Evolutionary conservation across 2,797 vertebrate species (phyloP), one percentile per base, ranked within the genome.

Genomic region (Pipistrellus kuhlii): DNA sequence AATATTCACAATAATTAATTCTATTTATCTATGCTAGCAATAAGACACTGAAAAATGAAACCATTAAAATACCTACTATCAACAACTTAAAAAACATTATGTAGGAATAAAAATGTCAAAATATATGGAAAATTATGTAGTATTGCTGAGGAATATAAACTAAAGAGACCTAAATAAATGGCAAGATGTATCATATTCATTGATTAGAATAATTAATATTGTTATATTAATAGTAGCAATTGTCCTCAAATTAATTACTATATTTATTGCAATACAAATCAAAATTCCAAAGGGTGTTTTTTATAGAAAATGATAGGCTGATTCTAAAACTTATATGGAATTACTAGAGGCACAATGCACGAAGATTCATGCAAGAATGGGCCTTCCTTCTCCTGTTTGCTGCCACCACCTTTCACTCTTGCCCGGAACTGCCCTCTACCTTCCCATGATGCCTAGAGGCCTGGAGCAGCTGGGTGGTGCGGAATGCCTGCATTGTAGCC

Each of bases 151-250:
- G 27, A 78, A 80, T 59, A 30, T 62, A 62, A 57, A 81, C 27
- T 64, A 84, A 44, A 85, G 48, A 66, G 25, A 32, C 14, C 12
- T 85, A 53, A 46, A 27, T 76, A 41, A 38, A 44, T 11, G 15
- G 4, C 9, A 57, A 82, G 20, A 13, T 18, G 21, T 4, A 18
- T 9, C 51, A 5, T 62, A 41, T 20, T 11, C 25, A 27, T 13
- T 25, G 6, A 48, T 11, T 32, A 4, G 35, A 69, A 77, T 13
- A n/a, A 9, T n/a, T 9, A 7, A 32, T 68, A 23, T 3, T 59
- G 8, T 20, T 62, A 27, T 0, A 2, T 3, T 13, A 46, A 27
- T 0, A 2, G 4, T 13, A 46, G 3, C 18, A 35, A 30, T 11
- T 51, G 12, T 51, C 41, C 69, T 73, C 41, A 14, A 75, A 10